phyloP scores from a whole-genome alignment of 2,113 vertebrate species.

The zebrafish (Danio rerio) region GRCz12tu NC_133188.1:39184001-39184500 shows the following conservation, averaged over 20 bases:
- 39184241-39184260: not conserved
- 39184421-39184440: no score
- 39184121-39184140: slow-evolving; percentile 84
- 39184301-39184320: slow-evolving; percentile 93
- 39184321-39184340: slow-evolving; percentile 89
- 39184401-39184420: no score
- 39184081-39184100: slow-evolving; percentile 93
- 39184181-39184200: slow-evolving; percentile 80
- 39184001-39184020: not conserved
- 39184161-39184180: slow-evolving; percentile 93
- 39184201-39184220: not conserved
- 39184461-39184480: no score
- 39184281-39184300: slow-evolving; percentile 93
- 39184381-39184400: slow-evolving; percentile 6
- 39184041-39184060: slow-evolving; percentile 80
- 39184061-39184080: slow-evolving; percentile 97
- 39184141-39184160: slow-evolving; percentile 96
- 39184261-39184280: slow-evolving; percentile 84
- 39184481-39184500: no score
- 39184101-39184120: slow-evolving; percentile 88
- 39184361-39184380: slow-evolving; percentile 45
- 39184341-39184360: slow-evolving; percentile 87
- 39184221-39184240: not conserved
- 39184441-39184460: no score
- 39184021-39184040: not conserved